Evolutionary conservation across 2,888 invertebrate genomes (phyloP), one percentile per base, ranked within the genome.

Genomic region (Euzophera pinguis): DNA sequence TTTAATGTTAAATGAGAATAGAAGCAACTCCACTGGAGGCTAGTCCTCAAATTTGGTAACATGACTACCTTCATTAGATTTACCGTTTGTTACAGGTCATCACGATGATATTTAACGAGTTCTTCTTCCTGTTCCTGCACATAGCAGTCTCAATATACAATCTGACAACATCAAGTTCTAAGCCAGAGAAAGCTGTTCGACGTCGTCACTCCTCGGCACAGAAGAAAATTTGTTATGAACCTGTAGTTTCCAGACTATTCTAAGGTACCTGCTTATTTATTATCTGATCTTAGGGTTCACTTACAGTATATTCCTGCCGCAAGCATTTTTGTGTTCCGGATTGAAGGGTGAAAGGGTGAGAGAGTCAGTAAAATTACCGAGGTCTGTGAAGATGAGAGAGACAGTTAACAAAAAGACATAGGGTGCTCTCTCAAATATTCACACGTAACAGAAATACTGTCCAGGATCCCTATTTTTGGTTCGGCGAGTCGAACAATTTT

Each of bases 91-190:
- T 45, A 3, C 17, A 55, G 49, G 5, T 27, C 4, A 58, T 29
- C 4, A 81, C 75, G 75, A 54, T 64, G 52, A 56, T 57, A 4
- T 34, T 83, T 8, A 83, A 78, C 53, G 79, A 73, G 55, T 79
- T 84, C 47, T 58, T 81, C 2, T 58, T 85, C 22, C 65, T 81
- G n/a, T 71, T 78, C 47, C 62, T 84, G 0, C 78, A 82, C 60
- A 81, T 84, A 51, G 68, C 65, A 0, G 57, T 83, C 1, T 75
- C 75, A 0, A 53, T 81, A 59, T 34, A 79, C 10, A 69, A 77
- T 37, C 13, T 77, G 52, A 54, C 62, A 0, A 71, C 63, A 22
- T 65, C 43, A 12, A 34, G 10, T 4, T 10, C 22, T 0, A 14
- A 17, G 17, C 60, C 54, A 51, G 53, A 3, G 47, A 56, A 6